Conservation (phyloP, 1,140 invertebrate species). For the Drosophila orosa region DNA sequence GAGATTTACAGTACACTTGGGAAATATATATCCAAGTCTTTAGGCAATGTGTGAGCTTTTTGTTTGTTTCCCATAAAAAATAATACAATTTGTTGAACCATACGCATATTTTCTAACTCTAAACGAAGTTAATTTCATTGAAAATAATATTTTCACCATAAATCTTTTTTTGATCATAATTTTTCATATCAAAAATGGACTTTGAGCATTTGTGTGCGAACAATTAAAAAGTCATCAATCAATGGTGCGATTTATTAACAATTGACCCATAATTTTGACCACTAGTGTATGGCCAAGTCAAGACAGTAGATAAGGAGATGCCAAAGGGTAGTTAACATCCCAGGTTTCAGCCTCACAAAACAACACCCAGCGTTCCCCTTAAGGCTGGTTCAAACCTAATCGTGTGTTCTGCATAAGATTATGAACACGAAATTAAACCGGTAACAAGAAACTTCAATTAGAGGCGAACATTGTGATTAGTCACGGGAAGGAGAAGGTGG, state of each 20-base stretch:
- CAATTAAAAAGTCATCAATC: background rate
- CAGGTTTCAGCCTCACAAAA: background rate
- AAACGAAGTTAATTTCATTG: background rate
- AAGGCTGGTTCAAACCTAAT: constrained; percentile 30
- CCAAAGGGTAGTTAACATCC: background rate
- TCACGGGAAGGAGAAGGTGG: background rate
- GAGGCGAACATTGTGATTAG: constrained; percentile 62
- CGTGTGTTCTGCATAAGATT: constrained; percentile 54
- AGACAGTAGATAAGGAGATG: background rate
- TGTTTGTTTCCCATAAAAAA: too few relatives aligned
- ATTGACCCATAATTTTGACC: background rate
- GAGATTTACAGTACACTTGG: background rate
- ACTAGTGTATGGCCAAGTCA: constrained; percentile 5
- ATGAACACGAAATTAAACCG: constrained; percentile 63
- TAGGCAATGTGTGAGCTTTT: too few relatives aligned
- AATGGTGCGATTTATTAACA: too few relatives aligned
- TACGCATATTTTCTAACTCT: background rate
- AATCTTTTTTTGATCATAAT: background rate
- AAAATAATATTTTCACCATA: too few relatives aligned
- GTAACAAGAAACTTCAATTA: constrained; percentile 75
- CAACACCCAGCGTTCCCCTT: background rate
- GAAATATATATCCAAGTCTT: background rate
- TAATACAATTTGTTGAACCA: too few relatives aligned
- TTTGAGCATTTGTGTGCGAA: background rate
- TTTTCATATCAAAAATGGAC: accelerated